Conservation (phyloP, 2,888 invertebrate species). For the Cataglyphis rosenhaueri region DNA sequence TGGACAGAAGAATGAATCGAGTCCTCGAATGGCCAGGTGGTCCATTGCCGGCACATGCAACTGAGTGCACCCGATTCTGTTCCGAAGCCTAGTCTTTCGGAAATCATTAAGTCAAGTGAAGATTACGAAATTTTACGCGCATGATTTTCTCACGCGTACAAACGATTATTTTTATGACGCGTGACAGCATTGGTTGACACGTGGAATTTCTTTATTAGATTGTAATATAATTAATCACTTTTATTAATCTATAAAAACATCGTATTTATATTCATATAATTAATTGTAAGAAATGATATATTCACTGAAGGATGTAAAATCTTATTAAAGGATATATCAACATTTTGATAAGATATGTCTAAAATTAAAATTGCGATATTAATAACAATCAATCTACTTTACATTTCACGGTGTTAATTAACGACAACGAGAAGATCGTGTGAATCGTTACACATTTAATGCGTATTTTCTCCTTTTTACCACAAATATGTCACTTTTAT, state of each 20-base stretch:
- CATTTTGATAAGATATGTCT: background rate
- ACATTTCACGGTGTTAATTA: background rate
- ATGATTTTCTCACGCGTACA: background rate
- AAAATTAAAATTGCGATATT: background rate
- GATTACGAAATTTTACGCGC: background rate
- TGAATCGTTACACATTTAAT: background rate
- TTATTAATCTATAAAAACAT: background rate
- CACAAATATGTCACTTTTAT: background rate
- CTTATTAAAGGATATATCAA: background rate
- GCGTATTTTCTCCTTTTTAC: background rate
- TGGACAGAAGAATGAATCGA: slow-evolving; percentile 79
- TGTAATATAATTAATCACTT: background rate
- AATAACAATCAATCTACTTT: background rate
- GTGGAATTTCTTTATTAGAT: background rate
- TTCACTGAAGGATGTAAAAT: background rate
- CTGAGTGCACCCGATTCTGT: slow-evolving; percentile 60
- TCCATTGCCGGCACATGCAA: slow-evolving; percentile 70
- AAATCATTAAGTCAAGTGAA: slow-evolving; percentile 10
- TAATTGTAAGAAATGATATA: background rate
- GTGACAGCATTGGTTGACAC: background rate
- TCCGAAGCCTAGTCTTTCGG: background rate
- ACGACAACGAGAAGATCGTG: background rate
- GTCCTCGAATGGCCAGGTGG: slow-evolving; percentile 79
- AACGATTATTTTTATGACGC: background rate
- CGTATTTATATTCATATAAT: background rate